Conservation (phyloP, 1,140 invertebrate species). For the Hormaphis cornu region DNA sequence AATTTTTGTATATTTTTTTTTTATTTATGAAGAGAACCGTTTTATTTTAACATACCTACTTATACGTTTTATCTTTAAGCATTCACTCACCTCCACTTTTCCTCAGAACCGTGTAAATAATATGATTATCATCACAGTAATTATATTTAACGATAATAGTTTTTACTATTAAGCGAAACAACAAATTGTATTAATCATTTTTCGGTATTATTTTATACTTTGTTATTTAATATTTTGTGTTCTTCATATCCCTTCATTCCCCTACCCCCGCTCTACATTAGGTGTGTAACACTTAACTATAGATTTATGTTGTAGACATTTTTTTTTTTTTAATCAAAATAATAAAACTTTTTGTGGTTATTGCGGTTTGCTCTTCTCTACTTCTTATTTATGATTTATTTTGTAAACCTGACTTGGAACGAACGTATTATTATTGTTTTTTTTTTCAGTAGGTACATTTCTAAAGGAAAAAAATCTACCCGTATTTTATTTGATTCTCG, state of each 20-base stretch:
- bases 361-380: not conserved
- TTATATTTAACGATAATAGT: constrained; percentile 1
- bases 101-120: not conserved
- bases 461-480: no score
- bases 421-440: no score
- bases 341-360: constrained; percentile 26
- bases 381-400: no score
- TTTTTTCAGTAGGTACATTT: no score
- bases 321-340: constrained; percentile 13
- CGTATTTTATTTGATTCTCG: no score
- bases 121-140: constrained; percentile 2
- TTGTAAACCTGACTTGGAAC: no score
- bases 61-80: not conserved
- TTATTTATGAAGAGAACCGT: not conserved
- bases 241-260: constrained; percentile 9
- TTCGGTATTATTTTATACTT: constrained; percentile 6
- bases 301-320: constrained; percentile 6
- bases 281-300: constrained; percentile 24
- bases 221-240: constrained; percentile 29
- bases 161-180: not conserved
- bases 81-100: not conserved
- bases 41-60: constrained; percentile 10
- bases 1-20: constrained; percentile 18
- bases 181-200: not conserved
- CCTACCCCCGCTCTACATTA: not conserved